Evolutionary conservation across 1,140 invertebrate species (phyloP).

Genomic region (Brachionus angularis): DNA sequence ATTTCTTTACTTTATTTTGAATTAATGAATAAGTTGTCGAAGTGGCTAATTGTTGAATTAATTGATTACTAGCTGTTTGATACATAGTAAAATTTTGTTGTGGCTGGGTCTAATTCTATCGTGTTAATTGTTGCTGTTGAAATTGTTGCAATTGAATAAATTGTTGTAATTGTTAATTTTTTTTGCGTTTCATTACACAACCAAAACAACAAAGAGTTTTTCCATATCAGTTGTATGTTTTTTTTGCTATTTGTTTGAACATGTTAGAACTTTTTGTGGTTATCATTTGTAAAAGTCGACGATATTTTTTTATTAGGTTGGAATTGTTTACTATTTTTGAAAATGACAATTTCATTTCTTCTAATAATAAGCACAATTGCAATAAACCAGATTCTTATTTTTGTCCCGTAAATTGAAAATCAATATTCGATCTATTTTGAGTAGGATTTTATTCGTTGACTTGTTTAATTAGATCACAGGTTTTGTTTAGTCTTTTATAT

Average conservation of each 20-base stretch:
- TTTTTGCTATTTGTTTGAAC: slow-evolving; percentile 44
- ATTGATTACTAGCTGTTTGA: slow-evolving; percentile 23
- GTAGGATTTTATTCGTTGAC: background rate
- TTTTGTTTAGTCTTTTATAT: slow-evolving; percentile 3
- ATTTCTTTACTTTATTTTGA: too few relatives aligned
- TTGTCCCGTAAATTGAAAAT: slow-evolving; percentile 1
- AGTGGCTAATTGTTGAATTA: slow-evolving; percentile 45
- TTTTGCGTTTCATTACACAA: slow-evolving; percentile 59
- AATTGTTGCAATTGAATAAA: slow-evolving; percentile 6
- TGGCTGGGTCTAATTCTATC: background rate
- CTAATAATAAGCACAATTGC: slow-evolving; percentile 52
- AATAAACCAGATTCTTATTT: slow-evolving; percentile 27
- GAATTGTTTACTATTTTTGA: slow-evolving; percentile 60
- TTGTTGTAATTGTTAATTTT: slow-evolving; percentile 11
- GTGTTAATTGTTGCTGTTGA: background rate
- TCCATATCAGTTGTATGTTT: too few relatives aligned
- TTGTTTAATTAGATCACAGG: slow-evolving; percentile 6
- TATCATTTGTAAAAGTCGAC: slow-evolving; percentile 59
- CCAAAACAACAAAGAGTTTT: too few relatives aligned
- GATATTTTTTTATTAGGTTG: slow-evolving; percentile 62
- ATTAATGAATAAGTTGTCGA: slow-evolving; percentile 52
- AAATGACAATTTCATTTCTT: slow-evolving; percentile 69
- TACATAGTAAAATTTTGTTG: background rate
- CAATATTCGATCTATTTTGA: background rate
- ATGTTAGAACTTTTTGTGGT: slow-evolving; percentile 51